Evolutionary conservation across 2,113 vertebrate species (phyloP).

Genomic region (Misgurnus anguillicaudatus): DNA sequence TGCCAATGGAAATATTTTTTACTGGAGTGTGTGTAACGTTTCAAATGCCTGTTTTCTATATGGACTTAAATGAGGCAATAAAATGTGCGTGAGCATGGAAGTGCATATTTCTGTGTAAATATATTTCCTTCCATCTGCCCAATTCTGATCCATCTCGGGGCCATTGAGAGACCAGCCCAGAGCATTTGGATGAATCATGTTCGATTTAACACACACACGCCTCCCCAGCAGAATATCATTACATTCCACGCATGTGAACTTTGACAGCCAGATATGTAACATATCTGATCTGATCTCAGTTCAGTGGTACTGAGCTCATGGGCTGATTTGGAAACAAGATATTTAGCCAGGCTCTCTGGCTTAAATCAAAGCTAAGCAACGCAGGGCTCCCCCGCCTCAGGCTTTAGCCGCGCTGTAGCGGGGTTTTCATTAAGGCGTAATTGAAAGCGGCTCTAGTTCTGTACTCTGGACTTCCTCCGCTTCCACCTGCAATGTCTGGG

Average conservation of each 20-base stretch:
- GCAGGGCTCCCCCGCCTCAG: constrained; percentile 28
- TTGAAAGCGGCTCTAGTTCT: constrained; percentile 48
- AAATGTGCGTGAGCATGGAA: not conserved
- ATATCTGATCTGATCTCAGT: constrained; percentile 40
- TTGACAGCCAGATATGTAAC: constrained; percentile 41
- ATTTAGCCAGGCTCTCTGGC: constrained; percentile 70
- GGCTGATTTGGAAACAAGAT: constrained; percentile 51
- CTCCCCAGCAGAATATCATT: constrained; percentile 29
- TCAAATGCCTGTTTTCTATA: not conserved
- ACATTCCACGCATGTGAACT: constrained; percentile 48
- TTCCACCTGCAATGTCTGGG: constrained; percentile 48
- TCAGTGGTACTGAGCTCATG: constrained; percentile 39
- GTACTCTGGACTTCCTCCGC: constrained; percentile 32
- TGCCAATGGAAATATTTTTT: too few relatives aligned
- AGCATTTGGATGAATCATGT: constrained; percentile 35
- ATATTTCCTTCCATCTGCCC: not conserved
- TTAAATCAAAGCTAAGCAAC: constrained; percentile 71
- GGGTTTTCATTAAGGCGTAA: constrained; percentile 58
- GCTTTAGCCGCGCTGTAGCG: constrained; percentile 44
- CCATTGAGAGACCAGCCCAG: not conserved
- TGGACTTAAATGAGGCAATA: not conserved
- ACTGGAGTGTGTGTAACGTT: not conserved
- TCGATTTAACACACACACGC: constrained; percentile 10
- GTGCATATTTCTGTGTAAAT: not conserved
- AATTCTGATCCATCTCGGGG: constrained; percentile 2